Percentiles rank a stretch among this genome's conserved stretches.
Evolutionary conservation across 2,888 invertebrate genomes (phyloP).

Genomic region (Brachynemurus nebulosus): DNA sequence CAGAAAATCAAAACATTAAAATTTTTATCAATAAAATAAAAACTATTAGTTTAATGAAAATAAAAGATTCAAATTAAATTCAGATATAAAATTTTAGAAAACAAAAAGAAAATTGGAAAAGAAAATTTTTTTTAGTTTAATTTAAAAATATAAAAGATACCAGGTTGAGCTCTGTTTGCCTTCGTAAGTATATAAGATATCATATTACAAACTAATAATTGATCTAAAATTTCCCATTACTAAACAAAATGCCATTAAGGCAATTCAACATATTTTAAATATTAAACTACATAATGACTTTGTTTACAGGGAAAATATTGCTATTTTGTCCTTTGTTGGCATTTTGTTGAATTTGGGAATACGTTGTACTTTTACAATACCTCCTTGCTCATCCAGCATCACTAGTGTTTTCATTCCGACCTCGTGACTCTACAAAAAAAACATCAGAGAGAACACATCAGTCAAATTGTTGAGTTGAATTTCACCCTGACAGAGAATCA

Average conservation of each 20-base stretch:
- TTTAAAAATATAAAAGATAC: not conserved
- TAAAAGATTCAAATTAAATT: too few species aligned
- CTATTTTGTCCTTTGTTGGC: not conserved
- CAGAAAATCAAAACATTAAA: not conserved
- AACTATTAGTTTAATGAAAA: too few species aligned
- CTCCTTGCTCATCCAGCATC: slow-evolving; percentile 99
- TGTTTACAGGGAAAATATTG: not conserved
- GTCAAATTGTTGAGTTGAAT: not conserved
- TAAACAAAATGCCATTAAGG: not conserved
- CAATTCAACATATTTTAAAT: not conserved
- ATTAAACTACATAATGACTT: not conserved
- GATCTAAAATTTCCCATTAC: not conserved
- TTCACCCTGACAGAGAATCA: too few species aligned
- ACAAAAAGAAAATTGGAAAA: not conserved
- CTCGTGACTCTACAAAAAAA: slow-evolving; percentile 96
- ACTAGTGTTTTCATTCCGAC: slow-evolving; percentile 99
- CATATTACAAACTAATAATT: not conserved
- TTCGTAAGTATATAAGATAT: too few species aligned
- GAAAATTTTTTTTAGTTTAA: not conserved
- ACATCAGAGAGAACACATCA: slow-evolving; percentile 8
- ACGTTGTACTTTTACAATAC: slow-evolving; percentile 32
- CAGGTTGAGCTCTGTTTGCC: slow-evolving; percentile 8
- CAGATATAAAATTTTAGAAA: not conserved
- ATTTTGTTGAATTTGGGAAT: not conserved
- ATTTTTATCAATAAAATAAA: not conserved